Conservation (phyloP, 2,888 invertebrate species). For the Agonopterix heracliana region DNA sequence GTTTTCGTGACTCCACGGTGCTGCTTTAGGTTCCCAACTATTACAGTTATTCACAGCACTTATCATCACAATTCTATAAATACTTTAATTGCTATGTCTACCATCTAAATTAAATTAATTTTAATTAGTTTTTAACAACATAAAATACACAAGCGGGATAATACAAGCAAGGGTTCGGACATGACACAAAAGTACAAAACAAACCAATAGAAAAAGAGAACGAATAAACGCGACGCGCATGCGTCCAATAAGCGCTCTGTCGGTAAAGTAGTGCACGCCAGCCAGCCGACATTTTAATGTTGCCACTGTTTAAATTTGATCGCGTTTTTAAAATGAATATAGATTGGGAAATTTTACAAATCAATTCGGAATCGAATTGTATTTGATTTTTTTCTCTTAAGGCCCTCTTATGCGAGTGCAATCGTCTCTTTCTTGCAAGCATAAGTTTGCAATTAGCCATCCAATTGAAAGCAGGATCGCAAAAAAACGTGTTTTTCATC, state of each 20-base stretch:
- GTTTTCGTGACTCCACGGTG: constrained; percentile 78
- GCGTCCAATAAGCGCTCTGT: constrained; percentile 44
- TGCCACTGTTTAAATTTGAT: no score
- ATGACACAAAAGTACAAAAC: constrained; percentile 69
- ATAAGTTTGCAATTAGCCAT: no score
- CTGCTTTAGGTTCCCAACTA: constrained; percentile 73
- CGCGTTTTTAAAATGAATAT: no score
- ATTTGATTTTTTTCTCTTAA: no score
- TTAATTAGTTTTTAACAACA: constrained; percentile 47
- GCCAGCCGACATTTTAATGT: not conserved
- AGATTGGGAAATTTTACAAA: no score
- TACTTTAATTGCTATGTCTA: constrained; percentile 50
- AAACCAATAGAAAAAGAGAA: constrained; percentile 70
- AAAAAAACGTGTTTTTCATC: no score
- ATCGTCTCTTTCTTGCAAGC: no score
- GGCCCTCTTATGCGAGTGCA: no score
- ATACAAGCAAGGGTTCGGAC: constrained; percentile 59
- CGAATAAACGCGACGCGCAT: constrained; percentile 57
- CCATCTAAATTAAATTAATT: constrained; percentile 52
- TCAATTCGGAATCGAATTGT: no score
- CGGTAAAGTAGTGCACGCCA: constrained; percentile 46
- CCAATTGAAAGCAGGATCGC: no score
- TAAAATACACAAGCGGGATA: constrained; percentile 64
- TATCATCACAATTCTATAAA: constrained; percentile 73
- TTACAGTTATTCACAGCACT: constrained; percentile 74